These are phyloP conservation scores for Bufo gargarizans DNA, from an alignment of 2,113 vertebrate genomes.

Conservation along the genomic window DNA sequence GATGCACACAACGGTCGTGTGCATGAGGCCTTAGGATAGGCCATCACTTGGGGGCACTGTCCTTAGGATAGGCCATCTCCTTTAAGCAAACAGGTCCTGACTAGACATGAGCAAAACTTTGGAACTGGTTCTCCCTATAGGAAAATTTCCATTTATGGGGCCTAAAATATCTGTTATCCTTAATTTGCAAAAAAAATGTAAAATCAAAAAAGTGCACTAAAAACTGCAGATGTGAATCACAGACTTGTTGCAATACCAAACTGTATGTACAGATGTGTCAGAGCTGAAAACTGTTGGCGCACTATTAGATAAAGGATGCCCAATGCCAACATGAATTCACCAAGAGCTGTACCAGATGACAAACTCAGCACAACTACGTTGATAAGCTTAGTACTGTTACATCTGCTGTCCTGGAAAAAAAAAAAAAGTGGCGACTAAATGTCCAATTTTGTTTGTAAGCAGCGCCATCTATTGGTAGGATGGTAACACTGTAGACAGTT, in stretches of 20 bases:
- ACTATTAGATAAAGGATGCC: too few species aligned
- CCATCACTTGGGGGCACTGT: too few species aligned
- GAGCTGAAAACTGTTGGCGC: neutral
- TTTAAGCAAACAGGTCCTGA: too few species aligned
- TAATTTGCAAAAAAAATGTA: neutral
- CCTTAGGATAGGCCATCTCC: too few species aligned
- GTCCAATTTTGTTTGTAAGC: neutral
- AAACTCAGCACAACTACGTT: neutral
- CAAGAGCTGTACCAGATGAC: neutral
- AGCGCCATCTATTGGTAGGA: constrained; percentile 3
- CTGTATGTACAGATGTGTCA: neutral
- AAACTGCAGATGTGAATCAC: neutral
- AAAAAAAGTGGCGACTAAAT: neutral
- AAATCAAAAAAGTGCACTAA: neutral
- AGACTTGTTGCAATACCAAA: neutral
- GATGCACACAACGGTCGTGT: too few species aligned
- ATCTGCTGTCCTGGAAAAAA: neutral
- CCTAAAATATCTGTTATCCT: too few species aligned
- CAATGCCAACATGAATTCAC: neutral
- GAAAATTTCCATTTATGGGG: too few species aligned
- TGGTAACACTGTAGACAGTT: neutral
- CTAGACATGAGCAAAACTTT: too few species aligned
- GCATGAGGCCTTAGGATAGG: too few species aligned
- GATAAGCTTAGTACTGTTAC: neutral
- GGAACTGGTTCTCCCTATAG: too few species aligned